Evolutionary conservation across 2,797 vertebrate species (phyloP).

Genomic region (Aphelocoma californica): DNA sequence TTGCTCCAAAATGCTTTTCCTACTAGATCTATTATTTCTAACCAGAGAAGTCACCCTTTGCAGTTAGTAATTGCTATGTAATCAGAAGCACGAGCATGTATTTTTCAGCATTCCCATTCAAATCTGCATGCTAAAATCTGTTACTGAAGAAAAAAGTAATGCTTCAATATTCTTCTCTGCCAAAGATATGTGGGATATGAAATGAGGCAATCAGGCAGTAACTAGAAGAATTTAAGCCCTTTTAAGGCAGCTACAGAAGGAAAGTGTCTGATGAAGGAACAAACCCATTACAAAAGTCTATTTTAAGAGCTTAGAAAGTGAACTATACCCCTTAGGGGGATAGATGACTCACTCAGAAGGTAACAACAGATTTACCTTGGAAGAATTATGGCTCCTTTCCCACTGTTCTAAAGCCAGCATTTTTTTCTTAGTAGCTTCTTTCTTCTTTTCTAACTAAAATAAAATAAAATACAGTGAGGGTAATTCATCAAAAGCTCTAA

Average conservation of each 20-base stretch:
- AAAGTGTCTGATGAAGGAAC: background rate
- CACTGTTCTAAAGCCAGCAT: background rate
- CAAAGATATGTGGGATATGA: background rate
- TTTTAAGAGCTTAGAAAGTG: conserved; percentile 25
- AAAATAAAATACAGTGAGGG: background rate
- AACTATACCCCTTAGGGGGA: background rate
- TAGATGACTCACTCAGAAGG: background rate
- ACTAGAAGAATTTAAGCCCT: conserved; percentile 39
- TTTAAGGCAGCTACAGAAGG: conserved; percentile 25
- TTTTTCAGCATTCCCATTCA: background rate
- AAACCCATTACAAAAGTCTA: conserved; percentile 16
- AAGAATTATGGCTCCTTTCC: background rate
- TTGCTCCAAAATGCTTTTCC: background rate
- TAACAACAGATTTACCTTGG: background rate
- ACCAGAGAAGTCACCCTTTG: background rate
- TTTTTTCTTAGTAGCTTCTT: background rate
- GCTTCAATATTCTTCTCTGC: background rate
- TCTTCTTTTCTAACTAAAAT: background rate
- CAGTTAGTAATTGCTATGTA: background rate
- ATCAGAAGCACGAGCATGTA: background rate
- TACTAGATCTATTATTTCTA: background rate
- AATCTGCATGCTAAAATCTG: background rate
- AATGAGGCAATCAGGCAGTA: background rate
- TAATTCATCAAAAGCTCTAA: background rate
- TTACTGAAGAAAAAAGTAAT: background rate